Percentiles rank a stretch among this genome's conserved stretches.
These are phyloP conservation scores for Coptodon rendalli DNA, from an alignment of 2,113 vertebrate species.

Conservation along the genomic window DNA sequence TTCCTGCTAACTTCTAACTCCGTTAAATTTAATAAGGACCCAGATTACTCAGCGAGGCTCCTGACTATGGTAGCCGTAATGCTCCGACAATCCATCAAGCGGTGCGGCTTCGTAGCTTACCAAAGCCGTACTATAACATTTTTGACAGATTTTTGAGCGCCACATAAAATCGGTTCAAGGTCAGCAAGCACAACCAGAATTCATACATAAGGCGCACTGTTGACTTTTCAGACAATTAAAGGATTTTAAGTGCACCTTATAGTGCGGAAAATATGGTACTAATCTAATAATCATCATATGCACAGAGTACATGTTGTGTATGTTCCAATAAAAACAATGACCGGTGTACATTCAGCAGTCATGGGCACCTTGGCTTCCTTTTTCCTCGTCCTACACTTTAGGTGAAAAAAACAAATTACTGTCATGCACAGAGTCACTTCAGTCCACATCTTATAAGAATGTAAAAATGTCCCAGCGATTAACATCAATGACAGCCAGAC, in stretches of 20 bases:
- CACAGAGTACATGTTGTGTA: neutral
- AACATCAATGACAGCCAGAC: neutral
- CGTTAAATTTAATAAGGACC: no score
- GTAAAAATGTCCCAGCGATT: conserved; percentile 1
- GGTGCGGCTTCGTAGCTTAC: no score
- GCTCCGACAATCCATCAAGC: no score
- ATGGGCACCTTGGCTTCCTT: neutral
- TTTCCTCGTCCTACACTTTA: neutral
- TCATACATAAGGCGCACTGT: neutral
- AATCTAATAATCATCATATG: neutral
- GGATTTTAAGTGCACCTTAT: fast-evolving
- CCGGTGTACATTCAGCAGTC: neutral
- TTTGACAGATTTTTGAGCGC: fast-evolving
- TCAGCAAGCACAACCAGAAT: fast-evolving
- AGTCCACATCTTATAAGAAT: neutral
- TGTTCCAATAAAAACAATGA: neutral
- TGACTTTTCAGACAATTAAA: neutral
- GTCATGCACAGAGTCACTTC: neutral
- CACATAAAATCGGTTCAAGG: neutral
- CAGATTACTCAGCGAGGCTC: no score
- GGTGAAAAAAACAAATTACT: neutral
- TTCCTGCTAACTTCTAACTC: no score
- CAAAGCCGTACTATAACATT: no score
- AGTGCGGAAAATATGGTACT: neutral
- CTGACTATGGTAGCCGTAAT: no score